A percentile compares a stretch with the other conserved stretches of the same genome.
These are phyloP conservation scores for Stenolophus ochropezus DNA, from an alignment of 2,888 invertebrate species.

Conservation along the genomic window DNA sequence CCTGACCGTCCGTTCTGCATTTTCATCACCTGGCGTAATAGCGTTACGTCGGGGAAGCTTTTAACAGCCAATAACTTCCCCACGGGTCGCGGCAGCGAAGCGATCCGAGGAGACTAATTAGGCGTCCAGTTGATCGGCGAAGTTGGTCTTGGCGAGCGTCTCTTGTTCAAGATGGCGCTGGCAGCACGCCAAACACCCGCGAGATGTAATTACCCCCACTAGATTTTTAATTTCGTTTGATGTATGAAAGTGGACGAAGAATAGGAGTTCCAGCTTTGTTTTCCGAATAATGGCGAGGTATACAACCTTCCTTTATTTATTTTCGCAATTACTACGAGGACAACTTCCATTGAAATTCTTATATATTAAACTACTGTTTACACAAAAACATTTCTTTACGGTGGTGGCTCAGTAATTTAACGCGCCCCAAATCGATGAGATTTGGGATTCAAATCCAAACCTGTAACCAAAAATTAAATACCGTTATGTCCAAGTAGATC, in stretches of 20 bases:
- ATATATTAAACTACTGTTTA: no score
- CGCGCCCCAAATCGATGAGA: no score
- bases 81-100: not conserved
- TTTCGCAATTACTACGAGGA: no score
- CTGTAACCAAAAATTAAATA: no score
- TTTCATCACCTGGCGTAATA: not conserved
- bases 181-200: not conserved
- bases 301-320: no score
- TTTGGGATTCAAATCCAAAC: no score
- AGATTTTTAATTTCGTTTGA: conserved; percentile 22
- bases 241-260: conserved; percentile 1
- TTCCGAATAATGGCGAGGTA: not conserved
- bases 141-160: conserved; percentile 25
- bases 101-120: conserved; percentile 21
- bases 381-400: no score
- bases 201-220: conserved; percentile 12
- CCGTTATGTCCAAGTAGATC: no score
- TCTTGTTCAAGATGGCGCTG: conserved; percentile 20
- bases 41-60: not conserved
- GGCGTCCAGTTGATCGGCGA: conserved; percentile 31
- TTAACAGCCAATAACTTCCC: conserved; percentile 45
- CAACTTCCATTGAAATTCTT: no score
- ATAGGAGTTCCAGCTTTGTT: not conserved
- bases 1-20: not conserved
- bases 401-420: no score